Base-by-base conservation (phyloP, 92 coral and sea anemone genomes). In the Epizoanthus stellaris region DNA sequence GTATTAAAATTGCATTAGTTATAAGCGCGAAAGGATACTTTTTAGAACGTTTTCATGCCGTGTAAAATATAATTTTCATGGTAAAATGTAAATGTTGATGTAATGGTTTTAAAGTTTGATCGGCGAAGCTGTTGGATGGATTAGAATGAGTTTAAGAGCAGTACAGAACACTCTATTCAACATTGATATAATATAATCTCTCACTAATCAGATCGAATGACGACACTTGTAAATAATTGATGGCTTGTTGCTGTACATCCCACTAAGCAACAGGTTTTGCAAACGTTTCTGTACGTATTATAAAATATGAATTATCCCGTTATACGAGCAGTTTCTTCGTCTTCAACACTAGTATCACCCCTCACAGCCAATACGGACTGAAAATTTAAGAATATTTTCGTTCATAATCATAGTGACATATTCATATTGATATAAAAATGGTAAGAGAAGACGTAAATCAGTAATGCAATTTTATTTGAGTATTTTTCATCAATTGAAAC, bases 1-100 rank as follows among this genome's bases (percentile, higher is more conserved):
- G 39, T 47, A 72, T 72, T 72, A 72, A 72, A 72, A 72, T 20
- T 43, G 3, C 34, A 72, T 72, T 72, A 47, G 77, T 4, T 70
- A 45, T 45, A 72, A n/a, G 56, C 23, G 20, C 13, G 59, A 72
- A 72, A 19, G 34, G 36, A 54, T 47, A 15, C 20, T 43, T 43
- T 71, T 72, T 45, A 25, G 15, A 47, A 47, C 60, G 7, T 47
- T 21, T 43, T 34, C 39, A n/a, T 72, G 17, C 60, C 60, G 19
- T 13, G 49, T n/a, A 68, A 68, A 16, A 11, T 34, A 17, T 4
- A 4, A 30, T 68, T 68, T 68, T 43, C 42, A 16, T 15, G 30
- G 21, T 5, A 13, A 38, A 68, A 68, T 68, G 73, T 36, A 1
- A 6, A 68, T 38, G 10, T 38, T 68, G 73, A 38, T 68, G 49